Evolutionary conservation across 2,797 vertebrate genomes (phyloP).

Genomic region (Phataginus tetradactyla): DNA sequence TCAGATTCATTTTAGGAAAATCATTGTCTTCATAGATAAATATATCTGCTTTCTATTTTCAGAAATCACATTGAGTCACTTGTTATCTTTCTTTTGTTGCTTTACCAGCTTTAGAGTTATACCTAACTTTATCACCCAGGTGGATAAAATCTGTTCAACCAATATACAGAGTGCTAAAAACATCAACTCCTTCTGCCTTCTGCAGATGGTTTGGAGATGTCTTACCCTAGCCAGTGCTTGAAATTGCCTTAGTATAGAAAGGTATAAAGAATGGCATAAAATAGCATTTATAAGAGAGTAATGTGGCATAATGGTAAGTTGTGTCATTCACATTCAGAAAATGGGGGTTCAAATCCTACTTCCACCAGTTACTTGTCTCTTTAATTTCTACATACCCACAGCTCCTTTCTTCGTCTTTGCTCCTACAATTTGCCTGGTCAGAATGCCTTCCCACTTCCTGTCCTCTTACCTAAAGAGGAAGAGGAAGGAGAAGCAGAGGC

Average conservation of each 20-base stretch:
- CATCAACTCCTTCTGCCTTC: slow-evolving; percentile 47
- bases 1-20: slow-evolving; percentile 39
- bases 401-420: background rate
- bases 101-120: slow-evolving; percentile 35
- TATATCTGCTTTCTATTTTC: slow-evolving; percentile 59
- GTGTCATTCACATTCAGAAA: background rate
- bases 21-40: slow-evolving; percentile 36
- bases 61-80: slow-evolving; percentile 37
- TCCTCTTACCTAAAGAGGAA: slow-evolving; percentile 81
- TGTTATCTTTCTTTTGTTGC: slow-evolving; percentile 48
- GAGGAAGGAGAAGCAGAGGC: slow-evolving; percentile 95
- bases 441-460: background rate
- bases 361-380: background rate
- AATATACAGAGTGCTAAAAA: slow-evolving; percentile 53
- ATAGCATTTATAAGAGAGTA: background rate
- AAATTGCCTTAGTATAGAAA: slow-evolving; percentile 17
- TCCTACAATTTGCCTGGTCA: background rate
- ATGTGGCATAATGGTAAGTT: background rate
- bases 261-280: slow-evolving; percentile 25
- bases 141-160: slow-evolving; percentile 49
- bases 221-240: background rate
- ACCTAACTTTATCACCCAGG: slow-evolving; percentile 57
- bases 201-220: slow-evolving; percentile 22
- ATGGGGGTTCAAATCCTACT: background rate
- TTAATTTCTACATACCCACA: background rate